These are phyloP conservation scores for Alosa sapidissima DNA, from an alignment of 2,797 vertebrate species.

Conservation along the genomic window DNA sequence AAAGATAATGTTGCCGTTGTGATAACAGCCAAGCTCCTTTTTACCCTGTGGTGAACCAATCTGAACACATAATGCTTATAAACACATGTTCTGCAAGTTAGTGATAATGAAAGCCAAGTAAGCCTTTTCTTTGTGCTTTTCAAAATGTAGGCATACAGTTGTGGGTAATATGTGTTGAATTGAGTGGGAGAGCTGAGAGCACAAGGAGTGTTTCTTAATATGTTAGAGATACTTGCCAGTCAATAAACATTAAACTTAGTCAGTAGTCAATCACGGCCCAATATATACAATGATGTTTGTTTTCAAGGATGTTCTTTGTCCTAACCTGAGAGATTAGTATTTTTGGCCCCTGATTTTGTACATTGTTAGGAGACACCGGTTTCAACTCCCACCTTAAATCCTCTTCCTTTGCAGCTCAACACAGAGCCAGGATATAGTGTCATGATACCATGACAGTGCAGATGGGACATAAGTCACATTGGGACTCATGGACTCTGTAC, in stretches of 20 bases:
- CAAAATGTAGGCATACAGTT: neutral
- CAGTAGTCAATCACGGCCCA: neutral
- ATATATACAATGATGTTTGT: neutral
- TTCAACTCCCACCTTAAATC: neutral
- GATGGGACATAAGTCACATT: neutral
- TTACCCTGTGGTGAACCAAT: neutral
- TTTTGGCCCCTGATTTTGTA: neutral
- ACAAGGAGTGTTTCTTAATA: neutral
- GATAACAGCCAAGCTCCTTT: slow-evolving; percentile 28
- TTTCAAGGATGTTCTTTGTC: neutral
- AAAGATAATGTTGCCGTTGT: slow-evolving; percentile 51
- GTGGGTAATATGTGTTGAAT: neutral
- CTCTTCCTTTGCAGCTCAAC: neutral
- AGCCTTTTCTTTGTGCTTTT: neutral
- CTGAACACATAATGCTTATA: neutral
- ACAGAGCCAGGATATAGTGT: neutral
- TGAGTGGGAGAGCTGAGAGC: neutral
- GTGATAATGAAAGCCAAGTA: neutral
- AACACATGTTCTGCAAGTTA: neutral
- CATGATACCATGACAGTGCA: neutral
- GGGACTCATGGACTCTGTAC: neutral
- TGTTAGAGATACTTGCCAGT: neutral
- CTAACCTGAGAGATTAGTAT: neutral
- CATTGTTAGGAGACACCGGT: neutral
- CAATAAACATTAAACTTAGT: neutral